Evolutionary conservation across 2,888 invertebrate genomes (phyloP), one percentile per base, ranked within the genome.

Genomic region (Campaea margaritaria): DNA sequence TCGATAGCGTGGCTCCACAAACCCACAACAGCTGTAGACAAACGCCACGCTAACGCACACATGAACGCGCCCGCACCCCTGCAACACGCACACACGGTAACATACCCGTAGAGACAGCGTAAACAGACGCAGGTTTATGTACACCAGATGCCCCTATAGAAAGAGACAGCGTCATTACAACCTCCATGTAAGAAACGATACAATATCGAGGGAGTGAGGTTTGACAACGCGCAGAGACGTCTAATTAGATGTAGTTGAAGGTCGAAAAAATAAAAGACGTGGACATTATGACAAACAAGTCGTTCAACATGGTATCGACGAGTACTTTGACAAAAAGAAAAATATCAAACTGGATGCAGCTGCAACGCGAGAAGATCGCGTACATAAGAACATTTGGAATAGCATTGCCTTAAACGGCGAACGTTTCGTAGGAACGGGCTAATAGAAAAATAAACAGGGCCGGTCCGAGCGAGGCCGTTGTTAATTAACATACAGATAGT

Each of bases 401-500:
- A 69, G 65, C 66, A 75, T 74, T 71, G 76, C 75, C 79, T 82
- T 82, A 83, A 81, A 83, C 73, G 76, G 81, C 76, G 65, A 81
- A 81, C 79, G 82, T 82, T 86, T 81, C 76, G 75, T 79, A 80
- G 80, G 80, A 81, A 75, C 77, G 62, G 74, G 82, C 84, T 87
- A 86, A 87, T 85, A 87, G 86, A 85, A 86, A 89, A 85, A 85
- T 86, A 89, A 89, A 89, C 86, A 90, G 75, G 80, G 75, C 69
- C 79, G 77, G 79, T 79, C 77, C 68, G 73, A 79, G 73, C 85
- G 88, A 87, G 87, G 90, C 85, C 88, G 86, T 83, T 90, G 86
- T 89, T 91, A 92, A 92, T 92, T 91, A 91, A 90, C 91, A 91
- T 91, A 90, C 86, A 89, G 87, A 91, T 91, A 91, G 89, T 91